Evolutionary conservation across 1,140 invertebrate species (phyloP), one percentile per base, ranked within the genome.

Genomic region (Halesus radiatus): DNA sequence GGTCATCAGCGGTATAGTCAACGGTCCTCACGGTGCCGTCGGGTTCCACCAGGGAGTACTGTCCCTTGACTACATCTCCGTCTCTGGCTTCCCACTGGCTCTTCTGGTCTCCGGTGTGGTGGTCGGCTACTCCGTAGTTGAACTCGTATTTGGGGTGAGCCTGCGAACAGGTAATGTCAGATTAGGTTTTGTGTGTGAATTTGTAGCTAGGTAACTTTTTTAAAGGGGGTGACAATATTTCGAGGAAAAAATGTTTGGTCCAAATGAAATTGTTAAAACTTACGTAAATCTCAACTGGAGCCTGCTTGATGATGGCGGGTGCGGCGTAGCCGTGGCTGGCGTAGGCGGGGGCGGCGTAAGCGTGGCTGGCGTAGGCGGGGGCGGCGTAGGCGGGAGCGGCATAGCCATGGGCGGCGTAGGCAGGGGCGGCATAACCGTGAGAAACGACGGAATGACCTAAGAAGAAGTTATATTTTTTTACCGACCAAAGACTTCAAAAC

Each of bases 21-120:
- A 91, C 90, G 73, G 88, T 90, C 81, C 91, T 86, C 85, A 91
- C 85, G 79, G 91, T 92, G 54, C 91, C 90, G 80, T 92, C 90
- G 26, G 91, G 87, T 82, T 90, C 89, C 54, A 88, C 87, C 81
- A 90, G 85, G 32, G 89, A 89, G 87, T 92, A 93, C n/a, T 87
- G 86, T 84, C 90, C 90, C 85, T 90, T 88, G 68, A 91, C 88
- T 16, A 87, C 87, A 81, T 90, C 90, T 72, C 90, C 90, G 79
- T 91, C 89, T 76, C 90, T 87, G 72, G 83, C 77, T 84, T 91
- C 90, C 83, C 89, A 87, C 82, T 91, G 90, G 82, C 86, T 86
- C 85, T 91, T 90, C 83, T 88, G 85, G 86, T 91, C 89, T 76
- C 89, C 89, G 76, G 88, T 88, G 82, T 90, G 87, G 26, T 87